A percentile compares a stretch with the other conserved stretches of the same genome.
Evolutionary conservation across 2,888 invertebrate genomes (phyloP).

Genomic region (Aleiodes testaceus): DNA sequence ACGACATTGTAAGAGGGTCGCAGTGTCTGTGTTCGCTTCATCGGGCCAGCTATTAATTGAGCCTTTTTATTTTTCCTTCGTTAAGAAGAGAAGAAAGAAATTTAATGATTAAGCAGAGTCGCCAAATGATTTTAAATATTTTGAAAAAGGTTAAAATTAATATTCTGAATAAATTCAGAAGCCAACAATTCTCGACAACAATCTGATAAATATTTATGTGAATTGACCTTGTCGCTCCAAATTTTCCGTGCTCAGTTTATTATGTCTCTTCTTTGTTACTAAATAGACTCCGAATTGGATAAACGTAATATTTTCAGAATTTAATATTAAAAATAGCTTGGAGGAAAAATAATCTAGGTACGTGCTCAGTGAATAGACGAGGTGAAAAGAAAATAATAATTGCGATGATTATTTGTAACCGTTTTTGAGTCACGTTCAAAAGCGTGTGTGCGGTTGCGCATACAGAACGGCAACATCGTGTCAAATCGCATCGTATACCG

Average conservation of each 20-base stretch:
- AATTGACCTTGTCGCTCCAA: slow-evolving; percentile 20
- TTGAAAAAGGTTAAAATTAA: too few species aligned
- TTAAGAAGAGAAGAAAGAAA: too few species aligned
- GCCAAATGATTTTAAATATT: too few species aligned
- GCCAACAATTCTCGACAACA: slow-evolving; percentile 1
- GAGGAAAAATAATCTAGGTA: neutral
- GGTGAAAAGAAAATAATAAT: neutral
- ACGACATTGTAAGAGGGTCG: slow-evolving; percentile 35
- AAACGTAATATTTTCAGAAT: neutral
- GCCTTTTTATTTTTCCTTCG: neutral
- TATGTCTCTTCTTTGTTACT: neutral
- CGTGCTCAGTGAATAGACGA: slow-evolving; percentile 15
- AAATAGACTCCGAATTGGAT: neutral
- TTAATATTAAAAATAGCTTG: neutral
- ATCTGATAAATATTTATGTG: slow-evolving; percentile 27
- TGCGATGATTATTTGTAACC: slow-evolving; percentile 15
- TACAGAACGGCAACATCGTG: slow-evolving; percentile 30
- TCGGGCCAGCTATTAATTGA: slow-evolving; percentile 1
- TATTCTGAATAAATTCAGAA: neutral
- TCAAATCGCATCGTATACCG: slow-evolving; percentile 37
- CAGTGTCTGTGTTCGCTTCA: neutral
- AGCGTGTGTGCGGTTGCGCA: slow-evolving; percentile 21
- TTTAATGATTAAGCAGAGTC: too few species aligned
- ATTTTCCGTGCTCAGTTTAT: neutral
- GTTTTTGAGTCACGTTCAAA: slow-evolving; percentile 18